phyloP scores from a whole-genome alignment of 2,113 vertebrate species.

The Clupea harengus region DNA sequence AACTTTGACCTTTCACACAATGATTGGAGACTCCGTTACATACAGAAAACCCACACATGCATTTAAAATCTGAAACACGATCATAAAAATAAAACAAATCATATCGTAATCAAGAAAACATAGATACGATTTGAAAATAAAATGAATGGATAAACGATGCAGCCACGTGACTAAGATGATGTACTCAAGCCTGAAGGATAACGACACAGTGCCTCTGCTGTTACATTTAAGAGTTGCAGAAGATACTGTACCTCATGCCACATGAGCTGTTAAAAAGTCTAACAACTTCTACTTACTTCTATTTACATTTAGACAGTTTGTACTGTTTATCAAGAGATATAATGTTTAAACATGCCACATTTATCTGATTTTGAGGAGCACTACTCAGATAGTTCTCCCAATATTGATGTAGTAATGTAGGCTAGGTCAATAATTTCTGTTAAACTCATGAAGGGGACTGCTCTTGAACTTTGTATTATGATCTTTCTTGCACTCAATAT shows the following conservation, averaged over 20 bases:
- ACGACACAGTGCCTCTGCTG: background rate
- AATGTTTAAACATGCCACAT: too few relatives aligned
- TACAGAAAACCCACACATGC: too few relatives aligned
- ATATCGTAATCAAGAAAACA: background rate
- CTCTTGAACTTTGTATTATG: background rate
- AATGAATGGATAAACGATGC: background rate
- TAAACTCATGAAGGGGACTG: background rate
- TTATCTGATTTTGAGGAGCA: too few relatives aligned
- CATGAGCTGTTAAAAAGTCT: background rate
- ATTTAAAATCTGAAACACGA: background rate
- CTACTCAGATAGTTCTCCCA: too few relatives aligned
- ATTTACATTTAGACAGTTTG: too few relatives aligned
- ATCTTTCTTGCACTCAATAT: background rate
- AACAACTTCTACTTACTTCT: too few relatives aligned
- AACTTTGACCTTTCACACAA: background rate
- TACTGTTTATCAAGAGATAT: too few relatives aligned
- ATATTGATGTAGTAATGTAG: too few relatives aligned
- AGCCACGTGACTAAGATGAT: background rate
- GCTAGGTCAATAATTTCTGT: background rate
- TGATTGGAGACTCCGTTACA: background rate
- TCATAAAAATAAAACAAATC: background rate
- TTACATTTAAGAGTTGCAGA: background rate
- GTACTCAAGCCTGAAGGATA: background rate
- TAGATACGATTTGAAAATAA: background rate
- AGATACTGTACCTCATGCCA: background rate